These are phyloP conservation scores for Meteorus colon DNA, from an alignment of 2,888 invertebrate genomes.

Conservation along the genomic window DNA sequence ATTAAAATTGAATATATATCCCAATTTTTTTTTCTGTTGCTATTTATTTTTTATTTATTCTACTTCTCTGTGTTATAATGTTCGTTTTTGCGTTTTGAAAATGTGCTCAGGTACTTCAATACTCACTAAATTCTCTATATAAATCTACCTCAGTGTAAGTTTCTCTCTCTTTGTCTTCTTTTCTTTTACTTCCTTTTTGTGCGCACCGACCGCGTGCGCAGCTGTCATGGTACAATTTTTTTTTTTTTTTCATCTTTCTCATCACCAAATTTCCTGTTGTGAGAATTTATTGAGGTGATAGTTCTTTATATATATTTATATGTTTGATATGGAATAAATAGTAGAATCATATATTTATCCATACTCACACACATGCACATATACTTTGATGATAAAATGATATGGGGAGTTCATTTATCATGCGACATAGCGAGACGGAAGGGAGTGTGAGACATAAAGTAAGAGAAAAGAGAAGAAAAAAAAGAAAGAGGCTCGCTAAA, in stretches of 20 bases:
- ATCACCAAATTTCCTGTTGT: slow-evolving; percentile 23
- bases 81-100: slow-evolving; percentile 10
- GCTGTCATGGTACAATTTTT: slow-evolving; percentile 48
- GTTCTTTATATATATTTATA: background rate
- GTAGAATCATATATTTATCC: background rate
- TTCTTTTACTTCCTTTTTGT: slow-evolving; percentile 31
- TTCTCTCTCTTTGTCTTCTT: background rate
- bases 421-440: slow-evolving; percentile 7
- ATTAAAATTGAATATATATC: background rate
- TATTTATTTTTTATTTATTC: too few relatives aligned
- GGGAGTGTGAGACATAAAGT: background rate
- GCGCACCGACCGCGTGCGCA: slow-evolving; percentile 46
- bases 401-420: slow-evolving; percentile 8
- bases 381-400: slow-evolving; percentile 4
- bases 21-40: background rate
- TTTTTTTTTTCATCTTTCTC: slow-evolving; percentile 24
- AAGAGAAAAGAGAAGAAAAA: slow-evolving; percentile 1
- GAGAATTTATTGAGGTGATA: background rate
- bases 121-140: slow-evolving; percentile 30
- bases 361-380: background rate
- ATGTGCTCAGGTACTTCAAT: slow-evolving; percentile 28
- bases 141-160: background rate
- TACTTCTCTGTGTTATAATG: too few relatives aligned
- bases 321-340: background rate
- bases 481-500: slow-evolving; percentile 27